Evolutionary conservation across 2,888 invertebrate genomes (phyloP), one percentile per base, ranked within the genome.

Genomic region (Lochmaea crataegi): DNA sequence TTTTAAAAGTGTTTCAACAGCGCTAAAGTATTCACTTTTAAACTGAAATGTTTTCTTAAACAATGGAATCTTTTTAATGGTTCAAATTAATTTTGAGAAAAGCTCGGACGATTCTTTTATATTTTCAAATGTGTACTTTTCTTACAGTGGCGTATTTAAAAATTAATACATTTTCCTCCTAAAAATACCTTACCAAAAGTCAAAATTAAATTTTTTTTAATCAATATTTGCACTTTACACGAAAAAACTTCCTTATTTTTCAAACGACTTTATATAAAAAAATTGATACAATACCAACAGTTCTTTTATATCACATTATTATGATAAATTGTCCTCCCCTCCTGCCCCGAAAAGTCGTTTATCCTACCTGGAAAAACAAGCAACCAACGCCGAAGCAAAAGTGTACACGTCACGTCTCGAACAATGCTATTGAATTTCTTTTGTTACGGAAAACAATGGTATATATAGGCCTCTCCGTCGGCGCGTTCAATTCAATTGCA

Each of bases 371-470:
- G 12, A 45, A 32, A 32, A 32, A 6, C 32, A 32, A 32, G 32
- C 32, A 45, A 45, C 12, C 32, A 45, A 45, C 12, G 12, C 12
- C 42, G 42, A 45, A 45, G 12, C 12, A 45, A 45, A 11, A 45
- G n/a, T 48, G n/a, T 48, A 48, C n/a, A 66, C 57, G 58, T 67
- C 58, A 57, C 67, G 65, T 63, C 73, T 68, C 68, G 67, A 77
- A 76, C 79, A 77, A 77, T 75, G 77, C 58, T 73, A 69, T 73
- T 75, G 76, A 73, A 75, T 77, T 78, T 78, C 80, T 80, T 80
- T 80, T 80, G 80, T 80, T 73, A 75, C 2, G 2, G 70, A 70
- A 71, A 76, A 80, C 80, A 78, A 78, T 80, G 69, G 74, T 70
- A 16, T 63, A 32, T 70, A 16, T 63, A 32, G 38, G 63, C 60